These are phyloP conservation scores for Bellardia bayeri DNA, from an alignment of 2,888 invertebrate species.

Conservation along the genomic window DNA sequence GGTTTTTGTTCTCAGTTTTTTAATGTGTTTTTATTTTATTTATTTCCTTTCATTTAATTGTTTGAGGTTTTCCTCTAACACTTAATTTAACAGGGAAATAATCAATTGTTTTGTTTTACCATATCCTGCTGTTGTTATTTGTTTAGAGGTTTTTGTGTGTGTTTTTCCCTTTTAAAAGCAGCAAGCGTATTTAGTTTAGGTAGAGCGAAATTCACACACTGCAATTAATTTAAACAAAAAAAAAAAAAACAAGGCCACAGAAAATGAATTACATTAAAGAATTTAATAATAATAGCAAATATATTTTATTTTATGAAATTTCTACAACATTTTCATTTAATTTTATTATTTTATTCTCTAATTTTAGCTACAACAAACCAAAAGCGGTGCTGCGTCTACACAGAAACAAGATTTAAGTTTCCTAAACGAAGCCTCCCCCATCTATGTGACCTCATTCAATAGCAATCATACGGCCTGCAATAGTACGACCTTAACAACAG, in stretches of 20 bases:
- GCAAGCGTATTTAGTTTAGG: neutral
- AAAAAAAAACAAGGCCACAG: neutral
- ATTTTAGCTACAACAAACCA: constrained; percentile 81
- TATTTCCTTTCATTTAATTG: constrained; percentile 37
- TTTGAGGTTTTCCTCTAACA: constrained; percentile 22
- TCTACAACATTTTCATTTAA: neutral
- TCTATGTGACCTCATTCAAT: constrained; percentile 91
- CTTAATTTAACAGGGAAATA: constrained; percentile 52
- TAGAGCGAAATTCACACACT: neutral
- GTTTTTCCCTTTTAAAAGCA: neutral
- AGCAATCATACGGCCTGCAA: constrained; percentile 85
- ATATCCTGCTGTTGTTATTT: constrained; percentile 45
- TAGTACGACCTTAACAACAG: constrained; percentile 85
- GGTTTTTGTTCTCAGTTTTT: neutral
- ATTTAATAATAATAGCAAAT: too few relatives aligned
- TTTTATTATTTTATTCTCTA: neutral
- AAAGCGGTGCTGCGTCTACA: constrained; percentile 84
- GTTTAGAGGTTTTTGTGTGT: neutral
- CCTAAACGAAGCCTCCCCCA: constrained; percentile 91
- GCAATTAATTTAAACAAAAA: neutral
- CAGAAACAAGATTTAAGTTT: constrained; percentile 89
- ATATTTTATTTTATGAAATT: too few relatives aligned
- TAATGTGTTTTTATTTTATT: neutral
- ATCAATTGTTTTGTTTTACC: constrained; percentile 39
- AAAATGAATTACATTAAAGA: too few relatives aligned